Conservation (phyloP, 92 coral and sea anemone species). For the Hydrozoanthus gracilis region DNA sequence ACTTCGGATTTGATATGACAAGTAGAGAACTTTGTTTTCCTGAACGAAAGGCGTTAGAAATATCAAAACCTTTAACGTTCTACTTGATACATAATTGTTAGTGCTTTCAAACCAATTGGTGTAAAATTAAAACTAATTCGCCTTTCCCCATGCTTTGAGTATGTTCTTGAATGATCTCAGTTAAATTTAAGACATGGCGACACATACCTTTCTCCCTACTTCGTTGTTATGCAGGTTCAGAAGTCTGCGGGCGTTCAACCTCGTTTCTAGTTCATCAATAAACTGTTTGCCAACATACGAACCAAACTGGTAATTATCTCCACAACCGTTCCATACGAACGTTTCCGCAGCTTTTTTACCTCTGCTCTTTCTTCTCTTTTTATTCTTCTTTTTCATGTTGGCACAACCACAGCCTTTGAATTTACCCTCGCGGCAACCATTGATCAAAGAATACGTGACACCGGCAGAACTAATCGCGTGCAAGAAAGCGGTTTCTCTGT, state of each 20-base stretch:
- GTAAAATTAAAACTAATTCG: no score
- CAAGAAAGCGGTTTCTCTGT: conserved; percentile 29
- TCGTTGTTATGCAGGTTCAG: conserved; percentile 88
- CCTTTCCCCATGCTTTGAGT: no score
- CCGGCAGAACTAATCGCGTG: conserved; percentile 43
- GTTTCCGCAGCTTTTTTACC: background rate
- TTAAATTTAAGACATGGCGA: no score
- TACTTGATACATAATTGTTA: no score
- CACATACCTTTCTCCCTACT: conserved; percentile 92
- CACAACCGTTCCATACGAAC: conserved; percentile 80
- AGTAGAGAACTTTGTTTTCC: no score
- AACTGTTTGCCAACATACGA: conserved; percentile 80
- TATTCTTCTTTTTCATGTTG: background rate
- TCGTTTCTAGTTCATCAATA: conserved; percentile 70
- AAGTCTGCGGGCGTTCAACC: conserved; percentile 54
- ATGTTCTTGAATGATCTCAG: no score
- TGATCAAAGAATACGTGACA: conserved; percentile 34
- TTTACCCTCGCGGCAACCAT: background rate
- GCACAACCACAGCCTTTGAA: conserved; percentile 35
- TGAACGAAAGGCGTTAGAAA: no score
- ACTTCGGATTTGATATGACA: no score
- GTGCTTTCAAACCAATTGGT: no score
- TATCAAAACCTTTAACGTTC: no score
- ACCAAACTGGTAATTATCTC: conserved; percentile 88
- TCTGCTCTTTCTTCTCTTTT: background rate